Evolutionary conservation across 1,140 invertebrate species (phyloP), one percentile per base, ranked within the genome.

Genomic region (Megalonaias nervosa): DNA sequence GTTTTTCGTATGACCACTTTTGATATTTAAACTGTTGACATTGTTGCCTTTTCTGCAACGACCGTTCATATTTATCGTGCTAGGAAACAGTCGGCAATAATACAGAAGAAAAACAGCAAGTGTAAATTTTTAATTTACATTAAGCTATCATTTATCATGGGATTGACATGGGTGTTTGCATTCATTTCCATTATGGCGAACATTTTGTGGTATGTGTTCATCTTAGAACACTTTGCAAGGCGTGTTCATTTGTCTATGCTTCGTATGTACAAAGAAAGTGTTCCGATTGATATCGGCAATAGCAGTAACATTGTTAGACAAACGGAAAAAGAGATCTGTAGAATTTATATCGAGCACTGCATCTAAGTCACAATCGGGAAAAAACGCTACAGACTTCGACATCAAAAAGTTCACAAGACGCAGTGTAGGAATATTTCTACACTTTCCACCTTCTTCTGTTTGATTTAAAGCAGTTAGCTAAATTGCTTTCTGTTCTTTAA

Each of bases 81-180:
- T 21, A 65, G 71, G 19, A 21, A 19, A 21, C 57, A 77, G 19
- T 61, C 74, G 2, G 75, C 79, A 9, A 71, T 64, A 14, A 72
- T 69, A 6, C 62, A 75, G 19, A 77, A 70, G 23, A 79, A 75
- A 23, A 71, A 77, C 16, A 67, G 77, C 38, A 64, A 72, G 14
- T 48, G 69, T 77, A 82, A 59, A 81, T 91, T 86, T 85, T 87
- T 79, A 31, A 89, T 94, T 48, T 93, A 93, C 85, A 82, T 92
- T 19, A 88, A 93, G 31, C 85, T 94, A 66, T 84, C 88, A 4
- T 60, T 85, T 1, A 83, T 90, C 21, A 85, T 90, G 81, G 89
- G 88, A 14, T 75, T 90, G 21, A 89, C 89, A 13, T 90, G 89
- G 89, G 77, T 85, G 1, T 80, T 88, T 55, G 89, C 84, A 13